Base-by-base conservation (phyloP, 2,888 invertebrate genomes). In the Tortricodes alternella region DNA sequence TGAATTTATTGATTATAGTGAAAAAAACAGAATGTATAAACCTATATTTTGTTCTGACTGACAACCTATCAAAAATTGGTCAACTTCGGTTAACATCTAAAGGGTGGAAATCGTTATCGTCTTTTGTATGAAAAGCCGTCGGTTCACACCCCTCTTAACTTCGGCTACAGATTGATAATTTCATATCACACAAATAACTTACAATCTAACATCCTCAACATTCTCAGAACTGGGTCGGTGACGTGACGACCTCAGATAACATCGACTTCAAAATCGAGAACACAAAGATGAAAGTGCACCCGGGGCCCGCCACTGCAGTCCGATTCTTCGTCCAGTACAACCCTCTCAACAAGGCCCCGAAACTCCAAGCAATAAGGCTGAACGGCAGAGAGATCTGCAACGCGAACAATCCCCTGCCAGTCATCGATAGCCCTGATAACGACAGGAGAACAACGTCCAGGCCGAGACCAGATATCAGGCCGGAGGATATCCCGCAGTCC, bases 271-370 rank as follows among this genome's bases (percentile, higher is more conserved):
- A 92, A 56, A 89, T 94, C 24, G 91, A 92, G 62, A 93, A 93
- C 67, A 85, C 91, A 0, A 90, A 91, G 38, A 92, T 92, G 82
- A 89, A 85, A 61, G 83, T 94, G 21, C 87, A 89, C 52, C 92
- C 93, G 0, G 92, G 92, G 0, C 91, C 92, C 1, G 91, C 92
- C 0, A 80, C 91, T 0, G 76, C 91, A 0, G 86, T 93, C 7
- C 79, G 92, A 2, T 92, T 94, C 75, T 93, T 93, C 75, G 92
- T 93, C 0, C 92, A 92, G 58, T 93, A 92, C 75, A 91, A 92
- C 65, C 78, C 85, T 0, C 67, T 83, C 1, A 83, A 78, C 41
- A 82, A 82, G 16, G 75, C 89, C 0, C 94, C 94, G 0, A 87
- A 82, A 53, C 67, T 93, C 0, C 76, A 74, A 56, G 82, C 80